Conservation (phyloP, 2,113 vertebrate species). For the Cyphomyrus discorhynchus region DNA sequence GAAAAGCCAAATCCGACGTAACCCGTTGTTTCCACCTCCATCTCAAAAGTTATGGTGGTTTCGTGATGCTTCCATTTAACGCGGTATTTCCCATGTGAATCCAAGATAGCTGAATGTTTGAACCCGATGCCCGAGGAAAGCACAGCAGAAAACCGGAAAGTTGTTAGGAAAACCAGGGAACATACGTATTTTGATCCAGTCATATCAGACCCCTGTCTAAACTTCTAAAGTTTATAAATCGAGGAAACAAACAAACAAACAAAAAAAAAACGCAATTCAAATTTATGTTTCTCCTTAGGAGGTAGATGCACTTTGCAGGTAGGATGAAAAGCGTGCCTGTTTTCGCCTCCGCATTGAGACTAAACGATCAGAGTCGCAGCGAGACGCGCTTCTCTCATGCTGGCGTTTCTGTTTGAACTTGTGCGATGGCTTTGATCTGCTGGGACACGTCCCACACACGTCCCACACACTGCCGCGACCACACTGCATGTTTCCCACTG, state of each 20-base stretch:
- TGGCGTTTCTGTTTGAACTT: conserved; percentile 30
- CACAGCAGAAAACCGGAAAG: conserved; percentile 18
- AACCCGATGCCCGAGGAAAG: conserved; percentile 30
- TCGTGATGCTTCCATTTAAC: conserved; percentile 62
- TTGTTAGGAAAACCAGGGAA: conserved; percentile 28
- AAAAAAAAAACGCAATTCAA: background rate
- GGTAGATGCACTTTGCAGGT: background rate
- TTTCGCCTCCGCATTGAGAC: background rate
- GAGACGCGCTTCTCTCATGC: conserved; percentile 11
- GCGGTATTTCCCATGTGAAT: conserved; percentile 60
- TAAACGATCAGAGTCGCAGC: conserved; percentile 12
- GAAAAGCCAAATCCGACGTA: conserved; percentile 81
- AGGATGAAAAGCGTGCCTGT: background rate
- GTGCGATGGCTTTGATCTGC: conserved; percentile 36
- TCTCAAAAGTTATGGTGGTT: conserved; percentile 56
- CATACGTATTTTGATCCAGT: conserved; percentile 7
- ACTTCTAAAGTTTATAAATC: background rate
- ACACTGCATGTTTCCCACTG: background rate
- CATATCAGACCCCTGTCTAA: conserved; percentile 18
- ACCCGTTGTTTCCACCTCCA: conserved; percentile 70
- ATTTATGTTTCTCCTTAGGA: background rate
- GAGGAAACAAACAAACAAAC: background rate
- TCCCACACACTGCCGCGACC: background rate
- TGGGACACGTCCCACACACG: conserved; percentile 20
- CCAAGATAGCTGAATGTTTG: conserved; percentile 60